Conservation (phyloP, 2,797 vertebrate genomes). For the Kryptolebias ocellatus region DNA sequence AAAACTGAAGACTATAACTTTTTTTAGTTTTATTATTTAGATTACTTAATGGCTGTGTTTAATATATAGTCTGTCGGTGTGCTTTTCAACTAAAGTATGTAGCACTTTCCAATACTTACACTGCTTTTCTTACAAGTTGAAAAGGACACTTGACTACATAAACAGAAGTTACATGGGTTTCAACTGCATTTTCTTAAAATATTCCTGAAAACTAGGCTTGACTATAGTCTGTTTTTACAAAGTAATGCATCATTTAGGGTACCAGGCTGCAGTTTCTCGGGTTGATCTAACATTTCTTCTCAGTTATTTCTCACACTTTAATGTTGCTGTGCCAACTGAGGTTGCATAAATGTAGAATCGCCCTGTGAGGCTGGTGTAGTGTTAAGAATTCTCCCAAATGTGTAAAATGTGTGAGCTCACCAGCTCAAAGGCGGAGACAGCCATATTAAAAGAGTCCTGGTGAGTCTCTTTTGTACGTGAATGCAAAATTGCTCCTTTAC, state of each 20-base stretch:
- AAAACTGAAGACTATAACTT: not conserved
- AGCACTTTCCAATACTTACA: not conserved
- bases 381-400: slow-evolving; percentile 20
- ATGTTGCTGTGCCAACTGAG: slow-evolving; percentile 10
- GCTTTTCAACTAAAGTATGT: not conserved
- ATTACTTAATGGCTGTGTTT: not conserved
- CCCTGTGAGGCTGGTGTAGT: slow-evolving; percentile 9
- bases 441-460: slow-evolving; percentile 49
- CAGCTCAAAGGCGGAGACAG: slow-evolving; percentile 50
- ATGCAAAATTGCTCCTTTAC: slow-evolving; percentile 56
- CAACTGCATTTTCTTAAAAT: not conserved
- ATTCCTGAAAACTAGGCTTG: slow-evolving; percentile 4
- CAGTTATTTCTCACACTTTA: slow-evolving; percentile 6
- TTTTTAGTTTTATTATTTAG: not conserved
- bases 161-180: not conserved
- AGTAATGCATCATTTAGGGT: not conserved
- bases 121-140: not conserved
- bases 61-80: no score
- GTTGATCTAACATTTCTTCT: not conserved
- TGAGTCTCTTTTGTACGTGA: slow-evolving; percentile 66
- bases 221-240: not conserved
- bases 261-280: not conserved
- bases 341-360: not conserved
- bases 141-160: not conserved
- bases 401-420: slow-evolving; percentile 35